Base-by-base conservation (phyloP, 2,113 vertebrate species). In the Petromus typicus region DNA sequence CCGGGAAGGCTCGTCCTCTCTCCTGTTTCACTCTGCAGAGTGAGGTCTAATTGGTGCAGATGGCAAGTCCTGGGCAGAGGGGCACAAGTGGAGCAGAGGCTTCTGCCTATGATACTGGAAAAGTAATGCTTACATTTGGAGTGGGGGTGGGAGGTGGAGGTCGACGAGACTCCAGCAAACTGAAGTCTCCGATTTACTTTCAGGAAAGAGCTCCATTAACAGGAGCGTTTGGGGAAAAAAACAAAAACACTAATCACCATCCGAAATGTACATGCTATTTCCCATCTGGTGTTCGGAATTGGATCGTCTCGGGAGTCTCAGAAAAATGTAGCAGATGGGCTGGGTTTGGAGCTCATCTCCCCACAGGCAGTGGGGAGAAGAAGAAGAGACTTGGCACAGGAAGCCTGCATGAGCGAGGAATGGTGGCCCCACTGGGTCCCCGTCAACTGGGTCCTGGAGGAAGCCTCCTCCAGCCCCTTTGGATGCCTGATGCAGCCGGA, bases 231-330 rank as follows among this genome's bases (percentile, higher is more conserved):
- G 96, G 96, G 97, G 96, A 91, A 94, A 81, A 73, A 94, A 95
- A 97, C 93, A 88, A 97, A 97, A 95, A 95, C 96, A 97, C 97
- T 97, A 96, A 97, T 94, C 67, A 48, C 96, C 96, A 97, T 87
- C 71, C 57, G 75, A 96, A 97, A 64, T 95, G 97, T 82, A 20
- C 95, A 90, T 81, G 95, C 90, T 48, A 95, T 96, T 97, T 95
- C 97, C 97, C 94, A 97, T 96, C 98, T 95, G 97, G 94, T 82
- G 95, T 25, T 23, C 48, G 7, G 56, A 97, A 96, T 51, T 69
- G 97, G 96, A 97, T 59, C 27, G 66, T 89, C 87, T 93, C 10
- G 1, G 91, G 96, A 97, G 93, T 93, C 84, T 93, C 75, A 0
- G 56, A 66, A 90, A 95, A 94, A 87, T 73, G 97, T 84, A 81